Evolutionary conservation across 2,797 vertebrate species (phyloP), one percentile per base, ranked within the genome.

Genomic region (Xenentodon cancila): DNA sequence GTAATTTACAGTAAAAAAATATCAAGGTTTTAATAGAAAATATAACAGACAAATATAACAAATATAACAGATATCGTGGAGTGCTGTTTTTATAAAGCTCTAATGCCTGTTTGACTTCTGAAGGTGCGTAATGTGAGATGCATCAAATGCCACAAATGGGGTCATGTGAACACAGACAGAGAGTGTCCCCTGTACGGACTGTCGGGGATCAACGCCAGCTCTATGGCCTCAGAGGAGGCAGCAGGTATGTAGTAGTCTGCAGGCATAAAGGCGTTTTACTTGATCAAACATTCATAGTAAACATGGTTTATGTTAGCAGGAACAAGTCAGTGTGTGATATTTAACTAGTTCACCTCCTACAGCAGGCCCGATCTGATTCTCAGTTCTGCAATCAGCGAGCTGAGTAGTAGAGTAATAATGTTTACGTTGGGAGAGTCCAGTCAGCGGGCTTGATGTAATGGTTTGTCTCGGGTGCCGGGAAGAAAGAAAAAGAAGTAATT

Each of bases 131-230:
- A 99, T 15, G 97, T 99, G 67, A 94, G 96, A 13, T 99, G 98
- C 73, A 99, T 99, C 84, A 99, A 99, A 80, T 99, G 97, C 85
- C 97, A 98, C 91, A 99, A 99, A 74, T 99, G 97, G 97, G 97
- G 98, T 65, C 98, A 99, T 1, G 97, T 99, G 73, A 99, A 99
- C 92, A 99, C 98, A 0, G 98, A 99, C 82, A 90, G 97, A 79
- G 98, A 99, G 71, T 99, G 98, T 82, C 98, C 98, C 55, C 94
- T 99, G 9, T 99, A 94, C 72, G 97, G 97, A 19, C 94, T 99
- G 68, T 99, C 97, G 4, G 97, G 98, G 51, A 99, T 99, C 91
- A 99, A 98, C 1, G 97, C 97, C 19, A 99, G 96, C 84, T 95
- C 97, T 1, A 88, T 97, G 87, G 86, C 95, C 57, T 91, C 85